phyloP scores from a whole-genome alignment of 37 sponge, comb jelly and placozoan genomes.

The Spongilla lacustris region DNA sequence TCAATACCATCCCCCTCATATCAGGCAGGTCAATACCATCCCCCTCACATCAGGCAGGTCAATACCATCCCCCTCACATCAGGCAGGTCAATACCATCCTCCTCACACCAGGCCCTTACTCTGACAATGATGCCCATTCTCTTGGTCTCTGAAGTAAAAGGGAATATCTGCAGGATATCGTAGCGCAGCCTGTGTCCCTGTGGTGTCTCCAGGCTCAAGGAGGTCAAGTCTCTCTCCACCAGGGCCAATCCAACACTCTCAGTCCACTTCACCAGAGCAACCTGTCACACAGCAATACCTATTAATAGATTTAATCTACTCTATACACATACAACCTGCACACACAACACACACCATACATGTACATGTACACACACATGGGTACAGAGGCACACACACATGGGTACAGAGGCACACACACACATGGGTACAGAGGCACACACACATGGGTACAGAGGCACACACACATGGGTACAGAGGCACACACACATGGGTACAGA shows the following conservation, averaged over 20 bases:
- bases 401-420: not conserved
- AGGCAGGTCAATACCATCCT: no score
- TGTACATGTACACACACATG: not conserved
- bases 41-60: not conserved
- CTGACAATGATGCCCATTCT: slow-evolving; percentile 94
- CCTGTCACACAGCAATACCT: slow-evolving; percentile 21
- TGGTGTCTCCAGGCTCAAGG: slow-evolving; percentile 65
- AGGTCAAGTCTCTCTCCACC: slow-evolving; percentile 49
- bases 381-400: slow-evolving; percentile 20
- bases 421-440: no score
- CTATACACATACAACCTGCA: not conserved
- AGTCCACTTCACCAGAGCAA: slow-evolving; percentile 93
- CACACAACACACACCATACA: not conserved
- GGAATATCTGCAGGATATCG: slow-evolving; percentile 84
- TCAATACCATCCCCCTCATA: no score
- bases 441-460: not conserved
- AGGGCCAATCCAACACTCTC: slow-evolving; percentile 83
- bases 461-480: no score
- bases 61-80: not conserved
- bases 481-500: slow-evolving; percentile 7
- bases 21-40: not conserved
- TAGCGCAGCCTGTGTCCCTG: slow-evolving; percentile 36
- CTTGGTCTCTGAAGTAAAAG: slow-evolving; percentile 94
- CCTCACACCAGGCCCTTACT: slow-evolving; percentile 31
- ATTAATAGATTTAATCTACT: not conserved